These are phyloP conservation scores for Peromyscus maniculatus DNA, from an alignment of 2,113 vertebrate genomes.

Conservation along the genomic window DNA sequence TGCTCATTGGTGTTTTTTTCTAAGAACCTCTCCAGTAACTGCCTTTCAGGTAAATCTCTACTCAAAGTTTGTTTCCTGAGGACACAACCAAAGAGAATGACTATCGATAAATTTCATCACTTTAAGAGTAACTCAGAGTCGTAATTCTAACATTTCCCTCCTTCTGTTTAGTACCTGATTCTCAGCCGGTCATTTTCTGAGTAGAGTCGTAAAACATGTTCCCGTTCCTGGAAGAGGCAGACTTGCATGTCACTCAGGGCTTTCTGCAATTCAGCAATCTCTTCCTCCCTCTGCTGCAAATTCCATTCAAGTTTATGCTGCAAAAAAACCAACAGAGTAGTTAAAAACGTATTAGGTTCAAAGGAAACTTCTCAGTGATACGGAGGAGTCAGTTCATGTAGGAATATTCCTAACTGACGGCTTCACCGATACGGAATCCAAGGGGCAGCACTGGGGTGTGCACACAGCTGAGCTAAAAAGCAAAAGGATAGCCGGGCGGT, in stretches of 20 bases:
- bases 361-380: neutral
- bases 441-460: neutral
- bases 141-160: neutral
- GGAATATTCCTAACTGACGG: neutral
- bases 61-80: neutral
- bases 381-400: neutral
- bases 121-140: neutral
- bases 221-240: constrained; percentile 96
- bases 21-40: neutral
- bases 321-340: neutral
- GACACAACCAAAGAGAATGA: constrained; percentile 7
- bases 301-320: constrained; percentile 96
- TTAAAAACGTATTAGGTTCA: neutral
- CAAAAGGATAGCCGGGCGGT: neutral
- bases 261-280: constrained; percentile 94
- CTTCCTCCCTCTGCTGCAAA: constrained; percentile 92
- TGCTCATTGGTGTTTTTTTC: neutral
- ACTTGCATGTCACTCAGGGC: constrained; percentile 97
- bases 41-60: neutral
- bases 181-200: constrained; percentile 97
- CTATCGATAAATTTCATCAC: neutral
- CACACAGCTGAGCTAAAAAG: neutral
- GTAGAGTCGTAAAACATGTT: constrained; percentile 95
- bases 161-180: constrained; percentile 91
- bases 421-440: constrained; percentile 27